These are phyloP conservation scores for Microchrysa polita DNA, from an alignment of 2,888 invertebrate species.

Conservation along the genomic window DNA sequence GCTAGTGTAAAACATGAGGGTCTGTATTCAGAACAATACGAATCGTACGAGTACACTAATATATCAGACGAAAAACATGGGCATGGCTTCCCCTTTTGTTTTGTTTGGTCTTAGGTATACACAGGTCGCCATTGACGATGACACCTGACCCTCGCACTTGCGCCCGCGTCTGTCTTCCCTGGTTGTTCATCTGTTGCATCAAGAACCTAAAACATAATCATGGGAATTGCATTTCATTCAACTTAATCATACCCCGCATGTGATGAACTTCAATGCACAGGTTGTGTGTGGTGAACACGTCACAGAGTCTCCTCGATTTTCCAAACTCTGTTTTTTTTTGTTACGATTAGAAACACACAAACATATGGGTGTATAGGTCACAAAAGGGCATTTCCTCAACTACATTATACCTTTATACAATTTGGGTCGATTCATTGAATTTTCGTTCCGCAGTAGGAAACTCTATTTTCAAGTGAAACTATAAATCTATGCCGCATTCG, in stretches of 20 bases:
- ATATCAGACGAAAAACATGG: too few relatives aligned
- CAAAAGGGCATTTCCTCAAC: neutral
- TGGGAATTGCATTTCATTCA: too few relatives aligned
- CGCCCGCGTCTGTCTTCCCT: neutral
- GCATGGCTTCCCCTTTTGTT: slow-evolving; percentile 3
- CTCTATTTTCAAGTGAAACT: neutral
- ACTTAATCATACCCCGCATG: neutral
- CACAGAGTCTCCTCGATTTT: neutral
- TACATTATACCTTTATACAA: neutral
- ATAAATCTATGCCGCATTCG: neutral
- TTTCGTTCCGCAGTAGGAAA: slow-evolving; percentile 8
- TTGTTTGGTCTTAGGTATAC: slow-evolving; percentile 34
- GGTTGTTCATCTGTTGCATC: neutral
- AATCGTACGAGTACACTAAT: too few relatives aligned
- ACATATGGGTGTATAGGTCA: too few relatives aligned
- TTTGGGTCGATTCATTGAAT: neutral
- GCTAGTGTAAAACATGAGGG: too few relatives aligned
- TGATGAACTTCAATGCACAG: neutral
- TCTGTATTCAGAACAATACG: too few relatives aligned
- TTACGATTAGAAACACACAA: too few relatives aligned
- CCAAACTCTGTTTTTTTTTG: neutral
- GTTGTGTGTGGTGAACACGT: neutral
- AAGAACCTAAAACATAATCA: too few relatives aligned
- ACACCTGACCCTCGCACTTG: slow-evolving; percentile 36
- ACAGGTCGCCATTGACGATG: slow-evolving; percentile 30